Conservation (phyloP, 2,113 vertebrate species). For the Meriones unguiculatus region DNA sequence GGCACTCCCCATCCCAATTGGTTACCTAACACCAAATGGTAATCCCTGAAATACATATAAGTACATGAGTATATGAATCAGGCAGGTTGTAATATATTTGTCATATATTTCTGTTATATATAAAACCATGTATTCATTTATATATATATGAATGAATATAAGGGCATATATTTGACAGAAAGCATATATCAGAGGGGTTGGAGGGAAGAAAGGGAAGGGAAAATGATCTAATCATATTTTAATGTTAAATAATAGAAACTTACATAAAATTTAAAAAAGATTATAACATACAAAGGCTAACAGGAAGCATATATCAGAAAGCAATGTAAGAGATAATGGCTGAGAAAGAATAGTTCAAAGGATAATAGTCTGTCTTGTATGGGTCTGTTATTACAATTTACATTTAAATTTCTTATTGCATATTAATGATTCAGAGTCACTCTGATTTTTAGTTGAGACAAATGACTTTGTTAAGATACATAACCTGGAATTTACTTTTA, state of each 20-base stretch:
- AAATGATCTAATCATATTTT: background rate
- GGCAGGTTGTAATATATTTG: background rate
- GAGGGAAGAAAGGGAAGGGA: background rate
- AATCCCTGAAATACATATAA: background rate
- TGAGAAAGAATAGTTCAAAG: conserved; percentile 29
- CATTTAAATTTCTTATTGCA: conserved; percentile 37
- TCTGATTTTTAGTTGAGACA: conserved; percentile 46
- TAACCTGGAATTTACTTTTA: background rate
- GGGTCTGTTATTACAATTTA: conserved; percentile 34
- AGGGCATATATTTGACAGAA: background rate
- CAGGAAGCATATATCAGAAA: background rate
- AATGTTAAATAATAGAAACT: background rate
- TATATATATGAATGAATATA: background rate
- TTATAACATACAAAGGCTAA: background rate
- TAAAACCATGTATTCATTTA: too few species aligned
- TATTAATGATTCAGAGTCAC: background rate
- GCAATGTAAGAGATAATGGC: background rate
- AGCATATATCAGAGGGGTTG: background rate
- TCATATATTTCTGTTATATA: too few species aligned
- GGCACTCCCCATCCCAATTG: background rate
- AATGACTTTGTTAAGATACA: background rate
- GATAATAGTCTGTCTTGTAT: conserved; percentile 1
- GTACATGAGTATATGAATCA: background rate
- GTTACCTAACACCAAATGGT: background rate
- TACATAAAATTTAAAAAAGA: background rate